phyloP scores from a whole-genome alignment of 2,888 invertebrate species.

The Pogonocherus hispidulus region DNA sequence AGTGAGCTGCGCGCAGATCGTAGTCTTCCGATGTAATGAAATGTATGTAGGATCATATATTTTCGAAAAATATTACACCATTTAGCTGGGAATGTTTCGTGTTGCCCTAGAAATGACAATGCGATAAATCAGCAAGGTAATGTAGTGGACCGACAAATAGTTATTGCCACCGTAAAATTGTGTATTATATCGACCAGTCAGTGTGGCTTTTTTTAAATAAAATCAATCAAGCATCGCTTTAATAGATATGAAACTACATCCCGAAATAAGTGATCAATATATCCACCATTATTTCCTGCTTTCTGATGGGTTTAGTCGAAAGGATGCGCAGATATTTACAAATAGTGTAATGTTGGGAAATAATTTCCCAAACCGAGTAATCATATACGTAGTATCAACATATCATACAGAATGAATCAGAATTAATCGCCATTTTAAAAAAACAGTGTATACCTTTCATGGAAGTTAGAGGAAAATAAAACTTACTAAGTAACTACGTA shows the following conservation, averaged over 20 bases:
- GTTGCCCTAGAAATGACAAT: not conserved
- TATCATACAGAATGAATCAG: no score
- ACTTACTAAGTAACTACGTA: no score
- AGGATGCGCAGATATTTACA: no score
- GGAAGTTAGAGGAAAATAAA: no score
- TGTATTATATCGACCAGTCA: constrained; percentile 12
- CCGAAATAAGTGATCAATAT: not conserved
- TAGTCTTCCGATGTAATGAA: no score
- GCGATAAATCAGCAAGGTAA: constrained; percentile 8
- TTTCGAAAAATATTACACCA: constrained; percentile 7
- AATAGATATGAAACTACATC: constrained; percentile 3
- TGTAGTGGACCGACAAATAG: constrained; percentile 25
- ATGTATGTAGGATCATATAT: not conserved
- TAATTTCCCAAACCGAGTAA: no score
- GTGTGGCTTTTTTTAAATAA: constrained; percentile 1
- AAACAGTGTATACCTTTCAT: no score
- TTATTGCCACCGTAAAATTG: constrained; percentile 8
- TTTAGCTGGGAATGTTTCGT: not conserved
- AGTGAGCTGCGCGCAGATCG: no score
- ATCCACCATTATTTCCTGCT: not conserved
- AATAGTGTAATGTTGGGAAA: no score
- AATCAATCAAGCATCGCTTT: constrained; percentile 2
- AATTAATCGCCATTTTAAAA: no score
- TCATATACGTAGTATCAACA: no score
- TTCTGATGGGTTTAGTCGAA: not conserved